phyloP scores from a whole-genome alignment of 2,888 invertebrate species.

The Papilio gigon region DNA sequence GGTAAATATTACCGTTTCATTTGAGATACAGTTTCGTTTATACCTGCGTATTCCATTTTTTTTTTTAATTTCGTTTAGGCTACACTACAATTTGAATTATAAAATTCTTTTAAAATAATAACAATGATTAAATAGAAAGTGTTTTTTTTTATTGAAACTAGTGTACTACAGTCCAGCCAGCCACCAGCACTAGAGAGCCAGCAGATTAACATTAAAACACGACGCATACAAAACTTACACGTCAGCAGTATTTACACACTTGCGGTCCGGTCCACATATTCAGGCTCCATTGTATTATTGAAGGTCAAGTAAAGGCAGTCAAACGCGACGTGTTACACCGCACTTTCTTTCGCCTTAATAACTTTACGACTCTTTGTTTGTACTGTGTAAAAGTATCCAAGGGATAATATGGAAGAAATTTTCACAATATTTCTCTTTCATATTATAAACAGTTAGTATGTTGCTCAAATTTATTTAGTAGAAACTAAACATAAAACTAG shows the following conservation, averaged over 20 bases:
- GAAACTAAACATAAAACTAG: no score
- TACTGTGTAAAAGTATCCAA: conserved; percentile 37
- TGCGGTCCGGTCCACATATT: conserved; percentile 2
- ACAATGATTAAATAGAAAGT: no score
- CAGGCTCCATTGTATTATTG: conserved; percentile 28
- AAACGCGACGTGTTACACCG: conserved; percentile 15
- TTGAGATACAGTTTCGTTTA: neutral
- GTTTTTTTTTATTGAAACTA: no score
- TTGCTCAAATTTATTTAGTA: neutral
- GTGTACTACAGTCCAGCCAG: no score
- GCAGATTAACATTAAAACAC: no score
- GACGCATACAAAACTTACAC: no score
- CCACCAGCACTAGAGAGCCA: no score
- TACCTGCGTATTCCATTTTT: neutral
- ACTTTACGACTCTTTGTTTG: conserved; percentile 38
- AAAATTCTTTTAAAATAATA: no score
- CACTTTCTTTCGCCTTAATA: conserved; percentile 57
- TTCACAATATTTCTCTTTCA: conserved; percentile 32
- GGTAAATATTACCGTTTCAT: neutral
- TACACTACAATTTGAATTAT: neutral
- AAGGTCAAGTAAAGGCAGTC: conserved; percentile 27
- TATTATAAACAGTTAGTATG: conserved; percentile 3
- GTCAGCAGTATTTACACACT: neutral
- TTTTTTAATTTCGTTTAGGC: neutral
- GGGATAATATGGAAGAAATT: conserved; percentile 15